Base-by-base conservation (phyloP, 2,888 invertebrate species). In the Lagria hirta region DNA sequence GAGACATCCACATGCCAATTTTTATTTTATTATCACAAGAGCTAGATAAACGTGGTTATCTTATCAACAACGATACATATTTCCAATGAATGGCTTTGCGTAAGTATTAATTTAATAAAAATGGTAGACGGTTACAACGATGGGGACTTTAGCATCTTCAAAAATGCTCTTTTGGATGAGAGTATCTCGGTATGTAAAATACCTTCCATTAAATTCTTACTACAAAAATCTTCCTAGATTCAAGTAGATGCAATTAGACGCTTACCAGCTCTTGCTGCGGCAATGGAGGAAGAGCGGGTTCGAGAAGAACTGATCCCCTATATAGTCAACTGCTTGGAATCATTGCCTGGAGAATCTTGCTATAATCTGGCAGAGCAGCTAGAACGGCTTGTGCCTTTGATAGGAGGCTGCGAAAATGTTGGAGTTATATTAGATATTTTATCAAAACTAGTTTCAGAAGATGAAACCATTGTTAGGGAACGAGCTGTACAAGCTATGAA, bases 171-270 rank as follows among this genome's bases (percentile, higher is more conserved):
- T 38, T 49, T 42, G 13, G 59, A 59, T 14, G 61, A 63, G 26
- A 57, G 59, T 43, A 34, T 57, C 5, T 49, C 51, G 51, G 62
- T 62, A 51, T 52, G 54, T 23, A 8, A 13, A 30, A 13, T 23
- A 10, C 27, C 4, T 4, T 26, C 13, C 3, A 10, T 10, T 12
- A 6, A n/a, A n/a, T n/a, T 7, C 16, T 8, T 5, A 23, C 8
- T 23, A 14, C 5, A 4, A n/a, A 13, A 4, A 8, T 7, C 7
- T 37, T 55, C 79, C 75, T 75, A 81, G 81, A 74, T 64, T 1
- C 67, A 68, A 53, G 45, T 69, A 8, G 53, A 57, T 18, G 60
- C 64, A 13, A 57, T 65, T 1, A 63, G 59, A 42, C 60, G 58
- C 23, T 49, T 68, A 4, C 48, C 61, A 13, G 41, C 57, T 1